phyloP scores from a whole-genome alignment of 2,113 vertebrate species.

The Pollimyrus isidori region DNA sequence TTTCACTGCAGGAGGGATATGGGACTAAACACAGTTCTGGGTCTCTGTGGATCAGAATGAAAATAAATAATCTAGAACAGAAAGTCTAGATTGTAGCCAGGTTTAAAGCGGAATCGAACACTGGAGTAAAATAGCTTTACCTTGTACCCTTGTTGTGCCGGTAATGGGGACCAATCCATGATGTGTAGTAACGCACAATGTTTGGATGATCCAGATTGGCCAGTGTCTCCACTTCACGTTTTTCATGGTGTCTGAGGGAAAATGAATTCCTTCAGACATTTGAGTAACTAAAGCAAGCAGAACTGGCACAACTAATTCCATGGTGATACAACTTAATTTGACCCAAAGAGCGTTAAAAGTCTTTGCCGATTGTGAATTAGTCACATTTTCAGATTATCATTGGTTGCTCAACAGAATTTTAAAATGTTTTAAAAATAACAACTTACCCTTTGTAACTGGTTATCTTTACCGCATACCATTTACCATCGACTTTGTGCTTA shows the following conservation, averaged over 20 bases:
- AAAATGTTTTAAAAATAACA: background rate
- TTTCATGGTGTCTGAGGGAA: slow-evolving; percentile 5
- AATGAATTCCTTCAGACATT: background rate
- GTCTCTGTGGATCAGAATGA: background rate
- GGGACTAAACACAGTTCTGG: background rate
- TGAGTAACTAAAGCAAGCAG: background rate
- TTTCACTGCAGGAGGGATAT: background rate
- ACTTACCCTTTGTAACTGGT: slow-evolving; percentile 15
- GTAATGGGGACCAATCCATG: slow-evolving; percentile 4
- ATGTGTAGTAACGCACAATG: slow-evolving; percentile 31
- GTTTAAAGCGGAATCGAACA: background rate
- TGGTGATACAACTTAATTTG: background rate
- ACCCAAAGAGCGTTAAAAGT: background rate
- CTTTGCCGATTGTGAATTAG: too few species aligned
- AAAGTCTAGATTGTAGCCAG: background rate
- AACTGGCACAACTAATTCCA: background rate
- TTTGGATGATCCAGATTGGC: slow-evolving; percentile 19
- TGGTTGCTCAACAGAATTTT: background rate
- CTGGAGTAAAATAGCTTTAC: background rate
- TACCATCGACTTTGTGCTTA: slow-evolving; percentile 8
- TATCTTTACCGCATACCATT: slow-evolving; percentile 30
- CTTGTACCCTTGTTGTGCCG: background rate
- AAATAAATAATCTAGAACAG: background rate
- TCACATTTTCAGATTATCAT: background rate
- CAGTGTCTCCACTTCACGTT: slow-evolving; percentile 27